Conservation (phyloP, 2,797 vertebrate species). For the Monodelphis domestica region DNA sequence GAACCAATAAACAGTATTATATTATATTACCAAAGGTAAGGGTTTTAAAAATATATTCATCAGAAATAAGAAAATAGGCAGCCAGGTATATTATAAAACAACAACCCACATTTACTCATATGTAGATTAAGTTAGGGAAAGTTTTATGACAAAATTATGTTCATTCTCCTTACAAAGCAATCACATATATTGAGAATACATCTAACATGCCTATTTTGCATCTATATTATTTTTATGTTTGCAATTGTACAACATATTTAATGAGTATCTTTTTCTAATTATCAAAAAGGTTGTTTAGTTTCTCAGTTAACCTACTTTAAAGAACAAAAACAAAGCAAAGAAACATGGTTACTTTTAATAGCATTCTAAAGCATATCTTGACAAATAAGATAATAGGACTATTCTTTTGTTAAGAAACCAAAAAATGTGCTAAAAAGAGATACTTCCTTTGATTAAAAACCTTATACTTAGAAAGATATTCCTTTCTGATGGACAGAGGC, state of each 20-base stretch:
- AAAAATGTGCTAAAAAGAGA: slow-evolving; percentile 25
- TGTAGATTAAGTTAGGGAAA: slow-evolving; percentile 45
- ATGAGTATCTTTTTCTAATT: slow-evolving; percentile 50
- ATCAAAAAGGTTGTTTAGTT: slow-evolving; percentile 16
- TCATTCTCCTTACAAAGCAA: slow-evolving; percentile 44
- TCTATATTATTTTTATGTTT: slow-evolving; percentile 51
- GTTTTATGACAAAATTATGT: slow-evolving; percentile 13
- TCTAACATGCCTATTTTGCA: slow-evolving; percentile 47
- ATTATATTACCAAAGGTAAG: no score
- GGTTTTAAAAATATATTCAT: no score
- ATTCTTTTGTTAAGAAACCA: slow-evolving; percentile 35
- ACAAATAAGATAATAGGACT: neutral
- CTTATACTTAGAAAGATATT: neutral
- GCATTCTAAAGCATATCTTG: slow-evolving; percentile 21
- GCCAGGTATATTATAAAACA: neutral
- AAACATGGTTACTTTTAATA: slow-evolving; percentile 45
- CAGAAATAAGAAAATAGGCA: slow-evolving; percentile 30
- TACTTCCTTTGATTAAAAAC: neutral
- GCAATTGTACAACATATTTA: slow-evolving; percentile 46
- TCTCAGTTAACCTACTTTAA: slow-evolving; percentile 50
- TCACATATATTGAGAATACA: slow-evolving; percentile 36
- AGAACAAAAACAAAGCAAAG: slow-evolving; percentile 34
- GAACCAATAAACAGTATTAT: no score
- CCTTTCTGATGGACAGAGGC: neutral
- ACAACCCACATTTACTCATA: slow-evolving; percentile 60